These are phyloP conservation scores for Regulus satrapa DNA, from an alignment of 2,113 vertebrate species.

Conservation along the genomic window DNA sequence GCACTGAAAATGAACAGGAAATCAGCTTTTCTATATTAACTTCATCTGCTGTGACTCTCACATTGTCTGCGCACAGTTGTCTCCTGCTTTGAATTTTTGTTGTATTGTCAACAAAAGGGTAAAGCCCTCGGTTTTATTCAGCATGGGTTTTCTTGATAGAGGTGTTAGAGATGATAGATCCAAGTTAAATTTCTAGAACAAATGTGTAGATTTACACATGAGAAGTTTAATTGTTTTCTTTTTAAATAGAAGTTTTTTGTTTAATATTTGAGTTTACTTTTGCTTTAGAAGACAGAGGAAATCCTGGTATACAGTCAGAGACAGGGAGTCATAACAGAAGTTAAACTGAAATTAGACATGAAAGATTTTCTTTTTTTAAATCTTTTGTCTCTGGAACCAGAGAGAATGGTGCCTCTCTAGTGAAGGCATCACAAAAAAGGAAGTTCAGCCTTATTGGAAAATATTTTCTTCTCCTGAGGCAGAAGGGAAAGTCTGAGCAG, in stretches of 20 bases:
- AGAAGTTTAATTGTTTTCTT: neutral
- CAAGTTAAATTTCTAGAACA: neutral
- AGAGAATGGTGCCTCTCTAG: neutral
- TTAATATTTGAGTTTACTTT: neutral
- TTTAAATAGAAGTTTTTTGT: neutral
- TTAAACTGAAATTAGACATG: conserved; percentile 15
- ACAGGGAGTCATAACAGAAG: neutral
- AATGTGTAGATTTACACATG: neutral
- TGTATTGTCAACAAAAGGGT: neutral
- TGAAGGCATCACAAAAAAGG: neutral
- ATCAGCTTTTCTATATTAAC: neutral
- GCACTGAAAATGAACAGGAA: neutral
- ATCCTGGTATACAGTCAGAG: neutral
- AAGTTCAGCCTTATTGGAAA: neutral
- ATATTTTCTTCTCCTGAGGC: neutral
- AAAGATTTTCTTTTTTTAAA: neutral
- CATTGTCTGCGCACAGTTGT: neutral
- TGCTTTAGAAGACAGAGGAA: conserved; percentile 3
- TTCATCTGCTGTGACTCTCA: neutral
- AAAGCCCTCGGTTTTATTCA: neutral
- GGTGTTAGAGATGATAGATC: neutral
- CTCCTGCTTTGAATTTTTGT: neutral
- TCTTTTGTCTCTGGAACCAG: neutral
- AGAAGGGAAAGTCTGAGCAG: neutral
- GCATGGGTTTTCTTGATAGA: neutral